These are phyloP conservation scores for Poeciliopsis presidionis DNA, from an alignment of 2,797 vertebrate genomes.

Conservation along the genomic window DNA sequence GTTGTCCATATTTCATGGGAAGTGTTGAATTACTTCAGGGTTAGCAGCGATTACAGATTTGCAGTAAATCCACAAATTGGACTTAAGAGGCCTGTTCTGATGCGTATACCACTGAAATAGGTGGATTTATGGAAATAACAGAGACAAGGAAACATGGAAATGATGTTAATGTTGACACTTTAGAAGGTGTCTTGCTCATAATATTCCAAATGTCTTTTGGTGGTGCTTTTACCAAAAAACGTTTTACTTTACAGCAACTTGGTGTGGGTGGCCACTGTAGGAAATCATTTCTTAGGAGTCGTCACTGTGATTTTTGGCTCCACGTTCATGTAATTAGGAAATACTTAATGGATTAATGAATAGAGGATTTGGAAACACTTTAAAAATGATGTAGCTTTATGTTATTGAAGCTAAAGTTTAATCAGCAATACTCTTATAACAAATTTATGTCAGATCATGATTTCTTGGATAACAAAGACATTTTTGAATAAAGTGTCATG, in stretches of 20 bases:
- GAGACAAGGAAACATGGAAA: slow-evolving; percentile 35
- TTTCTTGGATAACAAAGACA: too few species aligned
- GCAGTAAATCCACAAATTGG: slow-evolving; percentile 44
- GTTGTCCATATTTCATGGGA: slow-evolving; percentile 54
- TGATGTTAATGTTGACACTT: slow-evolving; percentile 59
- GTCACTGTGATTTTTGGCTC: slow-evolving; percentile 38
- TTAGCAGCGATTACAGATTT: slow-evolving; percentile 64
- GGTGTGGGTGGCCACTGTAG: slow-evolving; percentile 49
- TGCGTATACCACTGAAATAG: slow-evolving; percentile 47
- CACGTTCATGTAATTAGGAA: slow-evolving; percentile 10
- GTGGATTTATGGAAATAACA: slow-evolving; percentile 42
- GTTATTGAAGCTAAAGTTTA: too few species aligned
- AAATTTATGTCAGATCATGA: too few species aligned
- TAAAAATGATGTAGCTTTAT: too few species aligned
- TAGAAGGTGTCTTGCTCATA: slow-evolving; percentile 67
- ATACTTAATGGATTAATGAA: not conserved
- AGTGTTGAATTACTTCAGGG: slow-evolving; percentile 62
- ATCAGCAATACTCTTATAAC: too few species aligned
- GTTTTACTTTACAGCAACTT: slow-evolving; percentile 15
- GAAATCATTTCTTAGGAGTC: slow-evolving; percentile 33
- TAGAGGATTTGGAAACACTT: not conserved
- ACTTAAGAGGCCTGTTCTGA: slow-evolving; percentile 37
- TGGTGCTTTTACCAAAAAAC: slow-evolving; percentile 45
- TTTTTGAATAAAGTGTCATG: too few species aligned
- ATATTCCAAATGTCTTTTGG: slow-evolving; percentile 36